Evolutionary conservation across 2,113 vertebrate genomes (phyloP), one percentile per base, ranked within the genome.

Genomic region (Oryzias javanicus): DNA sequence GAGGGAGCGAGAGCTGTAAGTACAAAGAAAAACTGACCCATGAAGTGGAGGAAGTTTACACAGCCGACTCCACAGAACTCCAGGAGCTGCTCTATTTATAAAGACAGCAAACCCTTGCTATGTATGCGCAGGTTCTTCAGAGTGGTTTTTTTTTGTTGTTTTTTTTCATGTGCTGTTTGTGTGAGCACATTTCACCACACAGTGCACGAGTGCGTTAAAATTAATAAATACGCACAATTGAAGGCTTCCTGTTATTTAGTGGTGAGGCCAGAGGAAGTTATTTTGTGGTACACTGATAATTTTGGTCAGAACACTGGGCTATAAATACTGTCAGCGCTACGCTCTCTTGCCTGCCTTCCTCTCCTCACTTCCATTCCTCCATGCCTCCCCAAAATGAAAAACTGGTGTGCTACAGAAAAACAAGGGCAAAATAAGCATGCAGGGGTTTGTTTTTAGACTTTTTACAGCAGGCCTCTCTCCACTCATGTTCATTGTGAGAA

Each of bases 171-270:
- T 47, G 60, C 63, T 53, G 70, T 73, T 70, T 69, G 53, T 54
- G 59, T 47, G 49, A 64, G 66, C 20, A 17, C 53, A 53, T 59
- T 60, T 68, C 19, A 55, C 40, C 59, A 50, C 46, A 51, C 29
- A 10, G 58, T 56, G 24, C n/a, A 35, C 50, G 63, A 18, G 59
- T 69, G 75, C 22, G 29, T 83, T 83, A 84, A 85, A 87, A 92
- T 90, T 92, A 91, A 92, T 92, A 91, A 92, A 93, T 89, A 89
- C 48, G 48, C 82, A 88, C 88, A 90, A 91, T 89, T 91, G 90
- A 91, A 92, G 88, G 82, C 85, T 92, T 92, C 92, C 91, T 92
- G 90, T 91, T 92, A 91, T 91, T 92, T 92, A 84, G 87, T 52
- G 88, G 89, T 85, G 68, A 88, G 84, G 86, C 84, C 82, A 79